phyloP scores from a whole-genome alignment of 2,888 invertebrate species.

The Papilio elwesi region DNA sequence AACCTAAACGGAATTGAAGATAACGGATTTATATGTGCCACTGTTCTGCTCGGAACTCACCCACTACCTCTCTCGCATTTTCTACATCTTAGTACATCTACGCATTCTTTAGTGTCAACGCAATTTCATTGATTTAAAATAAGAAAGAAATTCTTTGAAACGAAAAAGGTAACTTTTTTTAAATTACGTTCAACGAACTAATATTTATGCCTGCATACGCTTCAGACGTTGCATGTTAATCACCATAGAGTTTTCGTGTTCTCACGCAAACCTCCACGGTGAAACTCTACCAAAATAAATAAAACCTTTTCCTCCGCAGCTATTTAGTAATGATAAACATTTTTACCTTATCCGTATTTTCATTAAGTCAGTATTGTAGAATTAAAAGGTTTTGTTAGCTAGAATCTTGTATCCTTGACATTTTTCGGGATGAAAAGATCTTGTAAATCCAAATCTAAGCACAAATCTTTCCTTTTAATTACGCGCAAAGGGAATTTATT shows the following conservation, averaged over 20 bases:
- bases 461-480: slow-evolving; percentile 18
- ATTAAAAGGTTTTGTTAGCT: background rate
- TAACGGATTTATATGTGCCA: no score
- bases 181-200: slow-evolving; percentile 27
- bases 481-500: slow-evolving; percentile 8
- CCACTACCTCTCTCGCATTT: no score
- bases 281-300: slow-evolving; percentile 34
- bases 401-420: slow-evolving; percentile 5
- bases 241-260: slow-evolving; percentile 40
- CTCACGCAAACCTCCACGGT: slow-evolving; percentile 39
- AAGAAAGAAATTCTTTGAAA: background rate
- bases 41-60: no score
- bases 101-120: background rate
- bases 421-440: slow-evolving; percentile 10
- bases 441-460: slow-evolving; percentile 3
- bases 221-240: slow-evolving; percentile 44
- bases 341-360: slow-evolving; percentile 6
- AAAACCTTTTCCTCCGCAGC: slow-evolving; percentile 36
- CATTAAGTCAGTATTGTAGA: background rate
- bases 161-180: slow-evolving; percentile 16
- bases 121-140: background rate
- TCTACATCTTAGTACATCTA: background rate
- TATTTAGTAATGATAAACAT: slow-evolving; percentile 14
- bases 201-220: slow-evolving; percentile 39
- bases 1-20: no score